Evolutionary conservation across 35 echinoderm and acorn worm genomes (phyloP).

Genomic region (Heliocidaris erythrogramma): DNA sequence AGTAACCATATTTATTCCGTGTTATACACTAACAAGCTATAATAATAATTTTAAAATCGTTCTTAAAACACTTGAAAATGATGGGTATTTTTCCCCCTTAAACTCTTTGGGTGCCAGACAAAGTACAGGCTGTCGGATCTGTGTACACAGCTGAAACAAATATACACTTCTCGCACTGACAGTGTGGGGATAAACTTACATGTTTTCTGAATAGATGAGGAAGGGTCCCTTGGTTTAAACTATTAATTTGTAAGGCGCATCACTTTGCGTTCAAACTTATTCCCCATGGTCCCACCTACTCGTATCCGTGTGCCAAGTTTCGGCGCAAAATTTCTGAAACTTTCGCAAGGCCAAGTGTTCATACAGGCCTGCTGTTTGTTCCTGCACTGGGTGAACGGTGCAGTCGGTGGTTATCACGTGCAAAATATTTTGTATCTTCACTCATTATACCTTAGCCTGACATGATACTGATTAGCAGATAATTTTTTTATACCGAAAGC

Average conservation of each 20-base stretch:
- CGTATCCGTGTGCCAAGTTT: background rate
- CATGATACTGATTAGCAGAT: background rate
- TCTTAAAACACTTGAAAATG: background rate
- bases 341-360: background rate
- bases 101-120: background rate
- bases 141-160: background rate
- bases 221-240: background rate
- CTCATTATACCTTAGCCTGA: background rate
- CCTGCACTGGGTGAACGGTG: background rate
- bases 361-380: background rate
- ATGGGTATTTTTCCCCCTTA: background rate
- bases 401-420: background rate
- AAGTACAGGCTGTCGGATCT: background rate
- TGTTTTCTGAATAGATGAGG: background rate
- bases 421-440: background rate
- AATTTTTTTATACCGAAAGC: background rate
- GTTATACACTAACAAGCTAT: no score
- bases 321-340: background rate
- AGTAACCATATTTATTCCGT: no score
- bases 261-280: background rate
- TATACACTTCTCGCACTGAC: background rate
- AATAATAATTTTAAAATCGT: no score
- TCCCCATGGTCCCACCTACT: background rate
- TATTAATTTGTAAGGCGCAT: background rate
- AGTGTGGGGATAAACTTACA: background rate